Base-by-base conservation (phyloP, 2,888 invertebrate genomes). In the Rugalucina vietnamica region DNA sequence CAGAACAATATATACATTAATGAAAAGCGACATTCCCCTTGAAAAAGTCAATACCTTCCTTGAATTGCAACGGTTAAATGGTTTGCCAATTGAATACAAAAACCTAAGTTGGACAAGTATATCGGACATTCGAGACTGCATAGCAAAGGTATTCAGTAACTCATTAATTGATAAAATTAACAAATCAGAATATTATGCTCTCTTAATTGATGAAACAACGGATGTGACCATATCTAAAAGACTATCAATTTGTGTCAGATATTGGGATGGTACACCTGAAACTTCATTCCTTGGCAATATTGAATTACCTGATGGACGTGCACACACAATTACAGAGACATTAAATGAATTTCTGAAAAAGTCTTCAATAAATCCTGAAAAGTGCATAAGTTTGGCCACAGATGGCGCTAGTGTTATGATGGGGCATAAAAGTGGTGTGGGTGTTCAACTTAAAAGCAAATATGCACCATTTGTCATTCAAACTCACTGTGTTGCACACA, bases 191-290 rank as follows among this genome's bases (percentile, higher is more conserved):
- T 39, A 69, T 27, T 85, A 49, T 81, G 85, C 72, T 8, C 24
- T 85, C 27, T 71, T 79, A 32, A 60, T 85, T 34, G 83, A 85
- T 79, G 85, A 85, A 76, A 87, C 79, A 32, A 85, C 81, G 24
- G 82, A 87, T 29, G 70, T 85, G 27, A 73, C 79, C 21, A 65
- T 86, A 0, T 39, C 39, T 0, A 83, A 86, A 70, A 24, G 69
- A 10, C 57, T 86, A 36, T 77, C 80, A 49, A 72, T 86, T 5
- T 85, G 82, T 80, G 75, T 85, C 5, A 37, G 85, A 1, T 77
- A 69, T 1, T 4, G 24, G 39, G 72, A 81, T 34, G 49, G 57
- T 34, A 29, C 76, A 74, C 14, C 76, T 29, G 71, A 81, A 1
- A 65, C 82, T 27, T 77, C 50, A 24, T 78, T 69, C 18, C 37